phyloP scores from a whole-genome alignment of 2,888 invertebrate genomes.

The Scaptomyza reducta region DNA sequence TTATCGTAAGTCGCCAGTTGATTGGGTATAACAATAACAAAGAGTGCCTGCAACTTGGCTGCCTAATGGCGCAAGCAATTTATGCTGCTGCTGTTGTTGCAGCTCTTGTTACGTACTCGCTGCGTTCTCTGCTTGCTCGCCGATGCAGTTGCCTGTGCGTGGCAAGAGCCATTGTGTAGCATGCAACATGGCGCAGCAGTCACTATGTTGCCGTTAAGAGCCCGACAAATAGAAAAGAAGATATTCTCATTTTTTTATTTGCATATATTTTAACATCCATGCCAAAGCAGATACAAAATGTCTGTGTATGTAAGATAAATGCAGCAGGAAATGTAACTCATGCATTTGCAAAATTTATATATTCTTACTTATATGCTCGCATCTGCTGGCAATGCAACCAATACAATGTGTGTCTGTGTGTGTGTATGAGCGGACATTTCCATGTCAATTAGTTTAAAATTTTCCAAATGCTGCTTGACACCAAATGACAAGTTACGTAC shows the following conservation, averaged over 20 bases:
- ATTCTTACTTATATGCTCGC: slow-evolving; percentile 23
- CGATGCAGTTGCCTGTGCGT: slow-evolving; percentile 13
- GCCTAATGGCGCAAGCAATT: slow-evolving; percentile 34
- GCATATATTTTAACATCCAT: slow-evolving; percentile 70
- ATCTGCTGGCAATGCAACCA: slow-evolving; percentile 12
- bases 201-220: slow-evolving; percentile 28
- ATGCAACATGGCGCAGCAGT: slow-evolving; percentile 45
- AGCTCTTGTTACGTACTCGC: background rate
- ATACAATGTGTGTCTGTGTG: background rate
- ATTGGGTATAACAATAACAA: slow-evolving; percentile 18
- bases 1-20: slow-evolving; percentile 4
- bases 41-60: slow-evolving; percentile 4
- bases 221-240: slow-evolving; percentile 60
- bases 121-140: background rate
- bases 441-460: slow-evolving; percentile 73
- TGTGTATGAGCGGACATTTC: slow-evolving; percentile 38
- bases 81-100: slow-evolving; percentile 19
- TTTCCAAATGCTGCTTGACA: slow-evolving; percentile 59
- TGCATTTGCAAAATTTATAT: slow-evolving; percentile 31
- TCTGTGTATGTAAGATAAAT: slow-evolving; percentile 40
- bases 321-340: slow-evolving; percentile 60
- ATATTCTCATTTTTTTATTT: slow-evolving; percentile 75
- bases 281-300: slow-evolving; percentile 40
- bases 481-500: slow-evolving; percentile 45
- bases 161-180: slow-evolving; percentile 44